These are phyloP conservation scores for Pseudorasbora parva DNA, from an alignment of 2,113 vertebrate species.

Conservation along the genomic window DNA sequence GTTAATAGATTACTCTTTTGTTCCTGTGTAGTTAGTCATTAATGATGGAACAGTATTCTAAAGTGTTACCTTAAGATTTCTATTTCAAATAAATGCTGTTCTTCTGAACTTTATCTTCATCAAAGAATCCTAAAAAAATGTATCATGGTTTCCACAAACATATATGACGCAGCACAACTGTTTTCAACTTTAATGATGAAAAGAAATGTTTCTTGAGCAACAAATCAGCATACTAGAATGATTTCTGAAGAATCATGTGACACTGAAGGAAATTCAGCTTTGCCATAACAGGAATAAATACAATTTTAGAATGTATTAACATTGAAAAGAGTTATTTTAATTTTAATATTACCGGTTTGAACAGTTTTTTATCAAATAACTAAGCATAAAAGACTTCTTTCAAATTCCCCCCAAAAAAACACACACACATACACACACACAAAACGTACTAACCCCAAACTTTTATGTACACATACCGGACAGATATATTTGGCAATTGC, in stretches of 20 bases:
- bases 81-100: neutral
- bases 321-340: too few relatives aligned
- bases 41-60: too few relatives aligned
- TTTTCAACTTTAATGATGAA: neutral
- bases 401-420: neutral
- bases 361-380: too few relatives aligned
- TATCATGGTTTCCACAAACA: neutral
- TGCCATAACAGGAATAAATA: neutral
- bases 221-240: neutral
- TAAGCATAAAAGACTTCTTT: too few relatives aligned
- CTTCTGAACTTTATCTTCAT: neutral
- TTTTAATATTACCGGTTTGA: neutral
- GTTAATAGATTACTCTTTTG: too few relatives aligned
- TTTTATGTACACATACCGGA: neutral
- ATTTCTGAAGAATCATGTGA: neutral
- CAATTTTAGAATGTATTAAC: too few relatives aligned
- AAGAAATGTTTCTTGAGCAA: neutral
- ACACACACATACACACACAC: too few relatives aligned
- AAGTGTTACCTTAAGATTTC: too few relatives aligned
- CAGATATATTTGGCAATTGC: neutral
- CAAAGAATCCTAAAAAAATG: neutral
- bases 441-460: neutral
- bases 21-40: too few relatives aligned
- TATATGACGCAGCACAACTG: neutral
- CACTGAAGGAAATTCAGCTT: neutral